A percentile compares a stretch with the other conserved stretches of the same genome.
phyloP scores from a whole-genome alignment of 2,888 invertebrate genomes.

The Chrysolina haemoptera region DNA sequence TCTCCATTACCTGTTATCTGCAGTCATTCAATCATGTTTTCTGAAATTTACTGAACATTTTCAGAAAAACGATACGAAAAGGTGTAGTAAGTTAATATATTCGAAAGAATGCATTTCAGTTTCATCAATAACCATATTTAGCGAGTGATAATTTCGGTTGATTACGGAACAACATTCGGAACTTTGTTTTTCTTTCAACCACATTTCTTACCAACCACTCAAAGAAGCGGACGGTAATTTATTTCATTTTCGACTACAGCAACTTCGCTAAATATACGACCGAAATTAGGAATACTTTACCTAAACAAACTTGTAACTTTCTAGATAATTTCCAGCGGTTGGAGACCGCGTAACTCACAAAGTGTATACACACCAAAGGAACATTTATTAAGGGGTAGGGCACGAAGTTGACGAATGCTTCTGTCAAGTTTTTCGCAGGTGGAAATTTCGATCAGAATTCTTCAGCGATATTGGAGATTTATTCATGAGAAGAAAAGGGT shows the following conservation, averaged over 20 bases:
- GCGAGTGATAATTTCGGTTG: neutral
- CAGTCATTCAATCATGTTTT: too few species aligned
- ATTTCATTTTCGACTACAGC: neutral
- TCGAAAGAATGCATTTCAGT: too few species aligned
- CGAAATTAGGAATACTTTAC: neutral
- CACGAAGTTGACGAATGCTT: neutral
- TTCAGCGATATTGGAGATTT: neutral
- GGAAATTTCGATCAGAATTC: neutral
- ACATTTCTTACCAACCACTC: neutral
- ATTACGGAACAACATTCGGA: neutral
- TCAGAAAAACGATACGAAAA: too few species aligned
- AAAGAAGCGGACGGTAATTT: neutral
- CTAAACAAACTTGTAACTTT: conserved; percentile 3
- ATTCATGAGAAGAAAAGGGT: neutral
- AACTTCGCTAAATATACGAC: conserved; percentile 5
- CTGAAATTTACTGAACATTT: too few species aligned
- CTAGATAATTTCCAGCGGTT: conserved; percentile 1
- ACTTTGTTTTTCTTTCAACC: neutral
- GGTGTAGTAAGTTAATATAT: too few species aligned
- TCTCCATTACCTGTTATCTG: too few species aligned
- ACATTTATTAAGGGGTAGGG: neutral
- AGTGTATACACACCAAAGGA: neutral
- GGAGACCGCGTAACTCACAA: neutral
- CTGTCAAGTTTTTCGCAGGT: neutral
- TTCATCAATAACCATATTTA: neutral